A percentile compares a stretch with the other conserved stretches of the same genome.
These are phyloP conservation scores for Hippocampus barbouri DNA, from an alignment of 2,113 vertebrate genomes.

Conservation along the genomic window DNA sequence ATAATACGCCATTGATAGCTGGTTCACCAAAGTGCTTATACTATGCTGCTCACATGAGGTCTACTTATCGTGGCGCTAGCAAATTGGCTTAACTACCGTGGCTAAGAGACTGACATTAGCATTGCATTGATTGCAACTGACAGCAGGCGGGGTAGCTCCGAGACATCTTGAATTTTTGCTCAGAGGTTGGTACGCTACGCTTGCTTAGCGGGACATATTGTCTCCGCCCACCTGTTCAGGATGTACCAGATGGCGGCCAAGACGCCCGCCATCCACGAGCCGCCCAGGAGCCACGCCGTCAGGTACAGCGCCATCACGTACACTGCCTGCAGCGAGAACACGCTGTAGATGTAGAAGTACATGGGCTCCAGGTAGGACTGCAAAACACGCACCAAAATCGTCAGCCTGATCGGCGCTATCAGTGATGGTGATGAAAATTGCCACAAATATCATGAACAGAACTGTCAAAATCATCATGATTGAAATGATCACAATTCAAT, in stretches of 20 bases:
- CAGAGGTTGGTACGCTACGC: too few species aligned
- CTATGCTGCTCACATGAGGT: too few species aligned
- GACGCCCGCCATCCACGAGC: constrained; percentile 87
- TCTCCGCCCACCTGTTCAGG: constrained; percentile 81
- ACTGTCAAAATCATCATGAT: too few species aligned
- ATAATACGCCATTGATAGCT: too few species aligned
- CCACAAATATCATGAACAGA: background rate
- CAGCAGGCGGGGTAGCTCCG: too few species aligned
- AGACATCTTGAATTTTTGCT: background rate
- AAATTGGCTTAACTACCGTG: too few species aligned
- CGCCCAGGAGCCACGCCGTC: constrained; percentile 92
- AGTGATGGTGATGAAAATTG: background rate
- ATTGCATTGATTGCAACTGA: background rate
- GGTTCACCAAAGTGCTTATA: too few species aligned
- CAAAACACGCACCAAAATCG: constrained; percentile 34
- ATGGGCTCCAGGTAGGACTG: constrained; percentile 91
- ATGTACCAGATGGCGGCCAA: constrained; percentile 90
- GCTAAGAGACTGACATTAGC: background rate
- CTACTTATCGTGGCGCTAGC: too few species aligned
- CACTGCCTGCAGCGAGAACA: constrained; percentile 91
- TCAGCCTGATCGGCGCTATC: background rate
- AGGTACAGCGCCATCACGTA: constrained; percentile 88
- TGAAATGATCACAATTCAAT: too few species aligned
- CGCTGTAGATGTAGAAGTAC: constrained; percentile 98
- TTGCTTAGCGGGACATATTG: background rate